phyloP scores from a whole-genome alignment of 30 jellyfish, hydroid and myxozoan genomes.

The Aurelia sp. region DNA sequence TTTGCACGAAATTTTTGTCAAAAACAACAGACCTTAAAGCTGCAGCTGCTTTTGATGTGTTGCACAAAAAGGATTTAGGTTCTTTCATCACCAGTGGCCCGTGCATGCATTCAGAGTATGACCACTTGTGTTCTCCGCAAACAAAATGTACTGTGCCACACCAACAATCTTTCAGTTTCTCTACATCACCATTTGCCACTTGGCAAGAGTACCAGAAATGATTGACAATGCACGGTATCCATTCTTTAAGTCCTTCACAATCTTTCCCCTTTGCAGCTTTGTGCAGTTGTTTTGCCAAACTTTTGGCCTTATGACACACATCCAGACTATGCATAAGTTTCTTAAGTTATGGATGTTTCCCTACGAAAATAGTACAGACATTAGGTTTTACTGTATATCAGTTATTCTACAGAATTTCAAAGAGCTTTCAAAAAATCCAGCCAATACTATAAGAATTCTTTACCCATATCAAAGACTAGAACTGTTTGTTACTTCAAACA shows the following conservation, averaged over 20 bases:
- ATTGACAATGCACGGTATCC: constrained; percentile 25
- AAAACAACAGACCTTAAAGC: constrained; percentile 40
- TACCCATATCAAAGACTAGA: too few relatives aligned
- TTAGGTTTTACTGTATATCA: too few relatives aligned
- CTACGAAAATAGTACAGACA: not conserved
- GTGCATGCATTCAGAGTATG: constrained; percentile 4
- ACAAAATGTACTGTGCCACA: constrained; percentile 22
- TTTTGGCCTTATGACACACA: constrained; percentile 48
- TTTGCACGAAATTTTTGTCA: constrained; percentile 34
- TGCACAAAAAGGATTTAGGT: constrained; percentile 7
- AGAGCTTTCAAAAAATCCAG: too few relatives aligned
- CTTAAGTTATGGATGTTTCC: constrained; percentile 8
- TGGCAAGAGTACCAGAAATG: constrained; percentile 33
- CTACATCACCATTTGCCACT: constrained; percentile 18
- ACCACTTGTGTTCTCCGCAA: constrained; percentile 28
- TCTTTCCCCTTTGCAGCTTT: constrained; percentile 19
- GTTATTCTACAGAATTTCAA: too few relatives aligned
- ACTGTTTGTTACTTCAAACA: too few relatives aligned
- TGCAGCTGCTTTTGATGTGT: constrained; percentile 21
- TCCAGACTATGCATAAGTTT: constrained; percentile 18
- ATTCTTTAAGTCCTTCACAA: constrained; percentile 17
- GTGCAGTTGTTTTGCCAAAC: constrained; percentile 9
- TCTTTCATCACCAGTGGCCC: constrained; percentile 6
- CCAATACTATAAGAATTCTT: too few relatives aligned
- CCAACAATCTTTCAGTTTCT: constrained; percentile 35